Evolutionary conservation across 2,797 vertebrate genomes (phyloP), one percentile per base, ranked within the genome.

Genomic region (Halcyon smyrnensis): DNA sequence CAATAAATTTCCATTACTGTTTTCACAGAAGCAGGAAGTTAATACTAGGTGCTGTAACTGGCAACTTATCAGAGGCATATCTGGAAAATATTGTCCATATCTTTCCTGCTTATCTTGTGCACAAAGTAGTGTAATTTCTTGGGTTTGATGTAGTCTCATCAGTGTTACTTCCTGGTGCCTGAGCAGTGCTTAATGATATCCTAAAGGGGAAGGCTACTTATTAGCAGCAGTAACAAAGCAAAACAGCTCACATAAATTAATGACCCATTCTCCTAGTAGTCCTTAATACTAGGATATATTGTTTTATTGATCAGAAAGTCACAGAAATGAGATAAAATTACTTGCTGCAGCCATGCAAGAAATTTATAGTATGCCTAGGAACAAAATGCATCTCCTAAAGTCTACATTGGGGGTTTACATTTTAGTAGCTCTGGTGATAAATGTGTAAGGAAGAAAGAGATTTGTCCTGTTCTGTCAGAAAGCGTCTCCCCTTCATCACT

Each of bases 281-380:
- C 68, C n/a, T 46, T 95, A 73, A 88, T 51, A 76, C 34, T 65
- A 79, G 65, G 76, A 95, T 94, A 94, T 92, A 95, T 73, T 96
- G 77, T 92, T 97, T 93, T 95, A 90, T 91, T 81, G 83, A 92
- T 95, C 67, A 94, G 76, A 77, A 96, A 88, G n/a, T 73, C 16
- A 46, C 37, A 81, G 65, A 89, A 78, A 28, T 34, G 63, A 79
- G 39, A 76, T 20, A 69, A 95, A 93, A 92, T 76, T 2, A 81
- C 71, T 87, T 92, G 53, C 45, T 3, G 13, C 71, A 93, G 56
- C 30, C 62, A 56, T 63, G 71, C 50, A 93, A 57, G 39, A 78
- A 87, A 90, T 85, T 63, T 93, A 48, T 70, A 78, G 46, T 46
- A 79, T 46, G 34, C n/a, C 41, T 15, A 73, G 82, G n/a, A 93